Conservation (phyloP, 2,113 vertebrate genomes). For the Ancistrus triradiatus region DNA sequence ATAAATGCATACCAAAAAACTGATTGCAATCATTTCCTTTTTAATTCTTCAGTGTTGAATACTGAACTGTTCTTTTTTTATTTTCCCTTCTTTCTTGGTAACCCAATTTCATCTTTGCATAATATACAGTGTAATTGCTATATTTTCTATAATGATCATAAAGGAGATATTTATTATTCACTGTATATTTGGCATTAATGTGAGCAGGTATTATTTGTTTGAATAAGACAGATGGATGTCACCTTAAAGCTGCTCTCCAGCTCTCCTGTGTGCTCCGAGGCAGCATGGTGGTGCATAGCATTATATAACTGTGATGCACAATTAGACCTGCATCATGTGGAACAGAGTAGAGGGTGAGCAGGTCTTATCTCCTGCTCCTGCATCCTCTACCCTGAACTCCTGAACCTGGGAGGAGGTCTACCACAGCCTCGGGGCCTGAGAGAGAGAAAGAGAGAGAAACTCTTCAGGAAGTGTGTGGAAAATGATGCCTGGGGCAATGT, state of each 20-base stretch:
- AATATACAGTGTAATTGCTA: no score
- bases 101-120: no score
- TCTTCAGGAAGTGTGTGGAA: constrained; percentile 45
- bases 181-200: constrained; percentile 19
- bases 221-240: constrained; percentile 33
- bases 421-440: constrained; percentile 45
- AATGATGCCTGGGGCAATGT: constrained; percentile 48
- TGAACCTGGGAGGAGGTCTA: constrained; percentile 46
- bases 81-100: no score
- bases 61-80: no score
- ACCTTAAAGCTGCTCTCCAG: constrained; percentile 18
- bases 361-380: constrained; percentile 28
- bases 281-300: constrained; percentile 44
- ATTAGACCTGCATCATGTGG: constrained; percentile 39
- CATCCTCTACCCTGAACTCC: constrained; percentile 39
- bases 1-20: no score
- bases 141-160: no score
- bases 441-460: constrained; percentile 27
- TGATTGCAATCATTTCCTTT: no score
- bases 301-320: constrained; percentile 42
- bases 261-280: not conserved
- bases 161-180: no score
- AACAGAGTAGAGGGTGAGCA: constrained; percentile 23
- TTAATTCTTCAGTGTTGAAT: no score
- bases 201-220: constrained; percentile 37